Evolutionary conservation across 23 tunicate genomes (phyloP).

Genomic region (Aplidium turbinatum): DNA sequence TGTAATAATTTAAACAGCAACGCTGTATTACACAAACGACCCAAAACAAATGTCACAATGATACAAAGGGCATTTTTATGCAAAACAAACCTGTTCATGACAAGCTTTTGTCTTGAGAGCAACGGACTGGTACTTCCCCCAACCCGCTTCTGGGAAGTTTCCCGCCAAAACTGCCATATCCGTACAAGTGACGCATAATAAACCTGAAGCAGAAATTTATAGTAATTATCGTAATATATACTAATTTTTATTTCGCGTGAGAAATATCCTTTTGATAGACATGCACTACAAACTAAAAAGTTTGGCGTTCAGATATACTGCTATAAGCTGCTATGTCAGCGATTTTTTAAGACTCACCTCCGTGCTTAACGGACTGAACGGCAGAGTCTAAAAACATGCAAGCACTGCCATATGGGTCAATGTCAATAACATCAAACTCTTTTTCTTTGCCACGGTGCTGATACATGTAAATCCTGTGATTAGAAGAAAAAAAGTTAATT

Average conservation of each 20-base stretch:
- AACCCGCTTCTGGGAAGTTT: constrained; percentile 88
- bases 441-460: constrained; percentile 44
- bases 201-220: constrained; percentile 62
- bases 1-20: background rate
- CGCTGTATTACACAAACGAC: background rate
- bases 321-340: too few species aligned
- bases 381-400: constrained; percentile 84
- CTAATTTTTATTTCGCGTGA: too few species aligned
- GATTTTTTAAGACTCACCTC: constrained; percentile 40
- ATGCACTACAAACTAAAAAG: too few species aligned
- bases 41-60: background rate
- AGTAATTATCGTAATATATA: too few species aligned
- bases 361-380: constrained; percentile 78
- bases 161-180: constrained; percentile 98
- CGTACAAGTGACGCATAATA: constrained; percentile 95
- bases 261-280: too few species aligned
- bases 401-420: constrained; percentile 97
- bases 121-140: constrained; percentile 84
- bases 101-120: constrained; percentile 88
- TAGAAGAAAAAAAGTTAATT: background rate
- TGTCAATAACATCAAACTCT: constrained; percentile 75
- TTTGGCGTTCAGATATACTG: too few species aligned
- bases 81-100: constrained; percentile 74
- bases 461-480: constrained; percentile 71
- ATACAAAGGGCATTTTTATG: background rate